phyloP scores from a whole-genome alignment of 2,797 vertebrate species.

The Danio aesculapii region DNA sequence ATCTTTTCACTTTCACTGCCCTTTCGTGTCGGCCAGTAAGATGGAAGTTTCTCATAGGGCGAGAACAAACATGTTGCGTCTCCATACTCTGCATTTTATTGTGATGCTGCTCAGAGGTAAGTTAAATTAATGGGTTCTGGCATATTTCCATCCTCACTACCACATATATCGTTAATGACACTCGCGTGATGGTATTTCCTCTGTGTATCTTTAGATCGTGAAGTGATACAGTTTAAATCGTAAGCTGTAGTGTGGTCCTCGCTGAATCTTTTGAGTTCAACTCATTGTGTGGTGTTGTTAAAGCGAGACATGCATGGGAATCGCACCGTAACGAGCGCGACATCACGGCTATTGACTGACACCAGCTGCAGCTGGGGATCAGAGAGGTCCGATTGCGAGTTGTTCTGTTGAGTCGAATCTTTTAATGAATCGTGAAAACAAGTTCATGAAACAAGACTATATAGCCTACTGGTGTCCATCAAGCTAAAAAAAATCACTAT shows the following conservation, averaged over 20 bases:
- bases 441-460: neutral
- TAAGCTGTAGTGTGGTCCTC: neutral
- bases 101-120: conserved; percentile 79
- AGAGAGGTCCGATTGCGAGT: conserved; percentile 5
- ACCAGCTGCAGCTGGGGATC: neutral
- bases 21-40: conserved; percentile 17
- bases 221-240: neutral
- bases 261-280: neutral
- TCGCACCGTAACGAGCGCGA: neutral
- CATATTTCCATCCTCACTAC: conserved; percentile 16
- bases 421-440: neutral
- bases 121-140: conserved; percentile 41
- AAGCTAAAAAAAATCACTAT: neutral
- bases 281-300: neutral
- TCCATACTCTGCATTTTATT: conserved; percentile 69
- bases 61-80: conserved; percentile 81
- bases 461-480: neutral
- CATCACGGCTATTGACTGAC: neutral
- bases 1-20: conserved; percentile 12
- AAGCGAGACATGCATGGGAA: neutral
- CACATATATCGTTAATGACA: neutral
- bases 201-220: neutral
- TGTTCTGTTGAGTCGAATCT: neutral
- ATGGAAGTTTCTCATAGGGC: conserved; percentile 59
- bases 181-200: neutral